Conservation (phyloP, 2,888 invertebrate genomes). For the Cartodere bifasciata region DNA sequence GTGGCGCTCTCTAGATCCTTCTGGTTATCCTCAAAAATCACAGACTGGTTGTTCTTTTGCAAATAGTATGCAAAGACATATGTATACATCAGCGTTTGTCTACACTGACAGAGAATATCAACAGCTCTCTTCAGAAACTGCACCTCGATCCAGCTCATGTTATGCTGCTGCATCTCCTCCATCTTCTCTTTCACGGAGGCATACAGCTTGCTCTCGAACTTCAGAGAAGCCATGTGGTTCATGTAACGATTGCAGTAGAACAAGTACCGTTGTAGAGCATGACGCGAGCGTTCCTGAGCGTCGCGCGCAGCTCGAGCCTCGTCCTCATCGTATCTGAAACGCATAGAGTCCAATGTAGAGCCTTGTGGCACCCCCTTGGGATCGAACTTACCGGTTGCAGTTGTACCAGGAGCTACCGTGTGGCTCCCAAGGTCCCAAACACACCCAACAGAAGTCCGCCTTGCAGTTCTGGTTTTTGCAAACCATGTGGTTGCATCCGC, state of each 20-base stretch:
- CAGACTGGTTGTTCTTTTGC: slow-evolving; percentile 94
- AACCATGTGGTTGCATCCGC: slow-evolving; percentile 98
- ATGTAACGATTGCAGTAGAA: slow-evolving; percentile 99
- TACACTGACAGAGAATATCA: slow-evolving; percentile 90
- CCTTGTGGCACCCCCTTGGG: no score
- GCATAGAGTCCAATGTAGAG: slow-evolving; percentile 1
- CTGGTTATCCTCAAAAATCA: slow-evolving; percentile 98
- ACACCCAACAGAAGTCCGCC: slow-evolving; percentile 99
- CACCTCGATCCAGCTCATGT: slow-evolving; percentile 99
- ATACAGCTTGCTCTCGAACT: slow-evolving; percentile 95
- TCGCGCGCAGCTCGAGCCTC: slow-evolving; percentile 93
- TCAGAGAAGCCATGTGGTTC: slow-evolving; percentile 98
- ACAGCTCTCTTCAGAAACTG: slow-evolving; percentile 97
- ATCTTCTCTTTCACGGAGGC: slow-evolving; percentile 94
- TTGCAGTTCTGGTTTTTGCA: slow-evolving; percentile 98
- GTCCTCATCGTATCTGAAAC: slow-evolving; percentile 92
- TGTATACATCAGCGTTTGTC: slow-evolving; percentile 97
- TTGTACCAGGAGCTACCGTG: slow-evolving; percentile 98
- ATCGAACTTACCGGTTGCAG: slow-evolving; percentile 73
- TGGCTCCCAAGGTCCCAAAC: slow-evolving; percentile 96
- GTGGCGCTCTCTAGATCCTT: slow-evolving; percentile 95
- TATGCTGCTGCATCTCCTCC: slow-evolving; percentile 99
- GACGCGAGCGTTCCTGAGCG: slow-evolving; percentile 87
- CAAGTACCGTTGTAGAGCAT: slow-evolving; percentile 89
- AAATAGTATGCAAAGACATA: slow-evolving; percentile 99